Conservation (phyloP, 2,888 invertebrate genomes). For the Caenorhabditis sp. region DNA sequence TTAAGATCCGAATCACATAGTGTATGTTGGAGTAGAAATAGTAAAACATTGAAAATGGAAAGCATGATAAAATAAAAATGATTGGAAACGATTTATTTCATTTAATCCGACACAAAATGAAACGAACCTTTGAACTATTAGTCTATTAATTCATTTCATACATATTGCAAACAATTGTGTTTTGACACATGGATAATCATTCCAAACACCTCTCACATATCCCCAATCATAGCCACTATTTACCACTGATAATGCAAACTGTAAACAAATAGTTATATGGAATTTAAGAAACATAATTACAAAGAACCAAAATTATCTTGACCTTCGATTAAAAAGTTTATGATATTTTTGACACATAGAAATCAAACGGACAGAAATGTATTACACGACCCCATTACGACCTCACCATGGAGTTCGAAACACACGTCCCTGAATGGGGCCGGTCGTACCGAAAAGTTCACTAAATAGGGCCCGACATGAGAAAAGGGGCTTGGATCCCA, state of each 20-base stretch:
- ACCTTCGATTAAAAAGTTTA: not conserved
- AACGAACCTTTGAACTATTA: not conserved
- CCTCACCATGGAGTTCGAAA: too few species aligned
- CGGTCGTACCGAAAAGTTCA: too few species aligned
- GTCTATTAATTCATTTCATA: not conserved
- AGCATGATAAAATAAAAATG: not conserved
- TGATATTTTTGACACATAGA: too few species aligned
- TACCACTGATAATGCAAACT: slow-evolving; percentile 7
- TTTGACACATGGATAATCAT: slow-evolving; percentile 3
- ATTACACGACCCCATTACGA: too few species aligned
- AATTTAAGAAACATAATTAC: too few species aligned
- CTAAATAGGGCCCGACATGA: too few species aligned
- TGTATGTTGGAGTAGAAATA: not conserved
- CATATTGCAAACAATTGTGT: slow-evolving; percentile 7
- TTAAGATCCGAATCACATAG: not conserved
- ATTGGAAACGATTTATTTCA: not conserved
- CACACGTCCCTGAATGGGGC: too few species aligned
- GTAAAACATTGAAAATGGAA: not conserved
- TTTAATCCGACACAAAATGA: not conserved
- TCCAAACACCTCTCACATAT: slow-evolving; percentile 11
- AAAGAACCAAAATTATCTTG: too few species aligned
- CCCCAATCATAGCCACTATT: not conserved
- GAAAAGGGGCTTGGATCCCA: too few species aligned
- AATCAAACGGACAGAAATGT: too few species aligned
- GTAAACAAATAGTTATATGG: not conserved